A percentile compares a stretch with the other conserved stretches of the same genome.
These are phyloP conservation scores for Chloroceryle amazona DNA, from an alignment of 2,797 vertebrate genomes.

Conservation along the genomic window DNA sequence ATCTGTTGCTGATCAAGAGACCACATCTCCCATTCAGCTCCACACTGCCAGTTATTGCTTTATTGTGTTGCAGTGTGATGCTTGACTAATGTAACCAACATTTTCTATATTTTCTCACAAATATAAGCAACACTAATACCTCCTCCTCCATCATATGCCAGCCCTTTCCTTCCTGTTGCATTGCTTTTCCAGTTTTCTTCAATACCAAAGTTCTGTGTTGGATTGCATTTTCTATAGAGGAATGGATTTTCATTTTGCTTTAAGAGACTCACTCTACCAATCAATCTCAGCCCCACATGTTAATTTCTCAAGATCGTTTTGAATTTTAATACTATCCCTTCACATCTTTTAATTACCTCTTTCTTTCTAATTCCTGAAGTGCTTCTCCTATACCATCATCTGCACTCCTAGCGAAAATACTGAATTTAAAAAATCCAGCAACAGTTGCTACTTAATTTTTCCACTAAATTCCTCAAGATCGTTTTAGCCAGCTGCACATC, in stretches of 20 bases:
- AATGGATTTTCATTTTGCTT: neutral
- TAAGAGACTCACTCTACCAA: neutral
- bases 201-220: neutral
- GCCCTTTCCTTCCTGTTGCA: neutral
- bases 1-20: neutral
- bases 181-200: neutral
- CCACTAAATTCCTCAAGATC: neutral
- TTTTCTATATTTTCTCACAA: neutral
- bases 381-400: neutral
- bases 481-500: neutral
- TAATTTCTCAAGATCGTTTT: neutral
- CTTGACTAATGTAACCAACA: neutral
- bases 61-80: neutral
- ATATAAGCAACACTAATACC: neutral
- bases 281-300: neutral
- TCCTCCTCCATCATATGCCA: neutral
- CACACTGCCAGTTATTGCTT: neutral
- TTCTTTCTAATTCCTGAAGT: neutral
- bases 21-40: neutral
- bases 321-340: constrained; percentile 2
- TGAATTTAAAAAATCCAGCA: neutral
- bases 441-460: neutral
- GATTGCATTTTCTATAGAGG: neutral
- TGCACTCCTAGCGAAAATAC: neutral
- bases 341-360: constrained; percentile 29